Percentiles rank a stretch among this genome's conserved stretches.
These are phyloP conservation scores for Gadus macrocephalus DNA, from an alignment of 2,113 vertebrate species.

Conservation along the genomic window DNA sequence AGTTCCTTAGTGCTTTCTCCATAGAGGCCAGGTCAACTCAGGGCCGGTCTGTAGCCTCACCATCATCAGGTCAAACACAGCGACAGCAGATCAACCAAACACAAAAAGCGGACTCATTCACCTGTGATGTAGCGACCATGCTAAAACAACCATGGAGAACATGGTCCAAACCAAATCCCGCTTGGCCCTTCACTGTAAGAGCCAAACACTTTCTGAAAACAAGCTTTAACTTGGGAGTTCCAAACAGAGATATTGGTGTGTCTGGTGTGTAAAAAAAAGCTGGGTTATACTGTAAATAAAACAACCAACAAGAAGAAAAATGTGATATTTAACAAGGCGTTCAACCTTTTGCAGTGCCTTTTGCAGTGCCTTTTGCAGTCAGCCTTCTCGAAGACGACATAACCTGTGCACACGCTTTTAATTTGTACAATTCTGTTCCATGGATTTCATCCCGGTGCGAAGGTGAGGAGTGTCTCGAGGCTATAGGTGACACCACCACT, in stretches of 20 bases:
- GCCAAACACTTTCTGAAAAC: too few species aligned
- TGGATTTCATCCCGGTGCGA: too few species aligned
- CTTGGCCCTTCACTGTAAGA: slow-evolving; percentile 49
- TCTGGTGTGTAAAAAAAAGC: background rate
- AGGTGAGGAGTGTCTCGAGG: too few species aligned
- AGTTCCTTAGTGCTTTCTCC: background rate
- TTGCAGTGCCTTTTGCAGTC: too few species aligned
- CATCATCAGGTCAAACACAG: slow-evolving; percentile 48
- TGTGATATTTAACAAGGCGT: background rate
- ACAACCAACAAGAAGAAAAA: background rate
- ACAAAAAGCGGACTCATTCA: slow-evolving; percentile 32
- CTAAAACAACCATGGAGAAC: slow-evolving; percentile 26
- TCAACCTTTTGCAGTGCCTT: too few species aligned
- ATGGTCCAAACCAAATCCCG: slow-evolving; percentile 59
- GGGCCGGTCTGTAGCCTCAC: slow-evolving; percentile 51
- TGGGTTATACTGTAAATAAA: background rate
- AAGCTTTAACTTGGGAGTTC: too few species aligned
- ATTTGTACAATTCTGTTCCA: too few species aligned
- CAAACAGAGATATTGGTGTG: background rate
- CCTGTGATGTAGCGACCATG: too few species aligned
- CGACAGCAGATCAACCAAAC: slow-evolving; percentile 59
- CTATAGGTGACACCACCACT: too few species aligned
- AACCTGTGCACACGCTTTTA: too few species aligned
- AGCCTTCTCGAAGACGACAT: too few species aligned
- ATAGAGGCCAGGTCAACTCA: slow-evolving; percentile 18